A percentile compares a stretch with the other conserved stretches of the same genome.
Conservation (phyloP, 2,888 invertebrate genomes). For the Nemapogon koenigi region DNA sequence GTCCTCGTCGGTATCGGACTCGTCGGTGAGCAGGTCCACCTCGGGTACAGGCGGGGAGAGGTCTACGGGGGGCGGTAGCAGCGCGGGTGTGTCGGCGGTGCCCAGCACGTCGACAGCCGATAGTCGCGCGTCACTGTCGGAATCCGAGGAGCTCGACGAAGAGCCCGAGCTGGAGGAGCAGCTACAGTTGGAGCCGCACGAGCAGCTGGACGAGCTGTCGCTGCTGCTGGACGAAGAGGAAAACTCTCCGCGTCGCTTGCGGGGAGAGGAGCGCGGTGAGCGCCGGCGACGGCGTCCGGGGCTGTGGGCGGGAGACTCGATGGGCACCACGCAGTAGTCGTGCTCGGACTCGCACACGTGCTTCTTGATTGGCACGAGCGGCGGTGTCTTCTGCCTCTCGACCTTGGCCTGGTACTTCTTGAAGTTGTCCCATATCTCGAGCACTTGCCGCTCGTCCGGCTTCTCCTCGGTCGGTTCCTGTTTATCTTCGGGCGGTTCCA, state of each 20-base stretch:
- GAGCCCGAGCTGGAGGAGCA: conserved; percentile 78
- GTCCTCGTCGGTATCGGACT: conserved; percentile 87
- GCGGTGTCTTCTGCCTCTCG: conserved; percentile 60
- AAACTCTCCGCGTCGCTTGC: conserved; percentile 45
- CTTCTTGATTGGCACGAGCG: conserved; percentile 51
- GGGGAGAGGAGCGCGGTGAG: conserved; percentile 54
- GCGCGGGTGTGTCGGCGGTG: conserved; percentile 49
- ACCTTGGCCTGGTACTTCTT: conserved; percentile 76
- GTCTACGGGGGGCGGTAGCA: conserved; percentile 59
- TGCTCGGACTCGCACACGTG: conserved; percentile 74
- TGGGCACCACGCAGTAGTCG: conserved; percentile 72
- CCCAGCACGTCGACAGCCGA: conserved; percentile 51
- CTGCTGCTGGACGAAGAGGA: conserved; percentile 77
- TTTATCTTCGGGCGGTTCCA: conserved; percentile 22
- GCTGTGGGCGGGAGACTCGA: conserved; percentile 43
- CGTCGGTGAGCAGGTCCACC: conserved; percentile 84
- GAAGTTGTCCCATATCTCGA: conserved; percentile 80
- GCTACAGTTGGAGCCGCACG: conserved; percentile 84
- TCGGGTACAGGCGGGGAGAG: conserved; percentile 75
- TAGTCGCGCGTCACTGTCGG: conserved; percentile 53
- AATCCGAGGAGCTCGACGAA: conserved; percentile 65
- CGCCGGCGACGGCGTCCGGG: conserved; percentile 54
- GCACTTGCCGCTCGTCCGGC: conserved; percentile 65
- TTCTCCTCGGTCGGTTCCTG: conserved; percentile 59
- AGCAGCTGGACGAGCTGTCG: conserved; percentile 79